Percentiles rank a stretch among this genome's conserved stretches.
Conservation (phyloP, 2,113 vertebrate species). For the Notarius lentiginosus region DNA sequence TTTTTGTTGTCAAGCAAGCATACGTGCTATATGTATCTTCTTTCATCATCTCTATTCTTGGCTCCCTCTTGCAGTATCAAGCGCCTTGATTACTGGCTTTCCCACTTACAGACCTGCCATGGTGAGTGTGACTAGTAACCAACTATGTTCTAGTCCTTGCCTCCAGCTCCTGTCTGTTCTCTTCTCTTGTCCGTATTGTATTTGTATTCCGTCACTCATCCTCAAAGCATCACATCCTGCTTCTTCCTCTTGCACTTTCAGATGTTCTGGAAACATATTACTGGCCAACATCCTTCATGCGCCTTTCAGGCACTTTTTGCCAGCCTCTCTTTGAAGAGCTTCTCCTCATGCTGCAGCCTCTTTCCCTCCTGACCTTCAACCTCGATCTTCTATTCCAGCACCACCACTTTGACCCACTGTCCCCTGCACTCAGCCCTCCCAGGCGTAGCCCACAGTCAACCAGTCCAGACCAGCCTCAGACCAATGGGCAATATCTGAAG, state of each 20-base stretch:
- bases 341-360: slow-evolving; percentile 90
- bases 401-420: slow-evolving; percentile 77
- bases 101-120: slow-evolving; percentile 83
- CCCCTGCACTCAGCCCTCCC: slow-evolving; percentile 55
- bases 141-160: background rate
- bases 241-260: slow-evolving; percentile 55
- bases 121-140: slow-evolving; percentile 67
- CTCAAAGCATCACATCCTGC: background rate
- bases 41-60: slow-evolving; percentile 25
- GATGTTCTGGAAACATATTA: slow-evolving; percentile 91
- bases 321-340: slow-evolving; percentile 89
- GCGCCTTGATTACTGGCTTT: slow-evolving; percentile 88
- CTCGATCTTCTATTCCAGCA: slow-evolving; percentile 94
- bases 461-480: slow-evolving; percentile 50
- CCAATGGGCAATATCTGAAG: slow-evolving; percentile 52
- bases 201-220: background rate
- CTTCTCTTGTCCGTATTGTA: background rate
- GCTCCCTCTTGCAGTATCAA: slow-evolving; percentile 75
- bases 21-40: background rate
- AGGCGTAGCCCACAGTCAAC: slow-evolving; percentile 57
- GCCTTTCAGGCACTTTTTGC: slow-evolving; percentile 79
- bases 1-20: slow-evolving; percentile 1
- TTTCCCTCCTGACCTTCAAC: slow-evolving; percentile 94
- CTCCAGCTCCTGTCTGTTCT: background rate
- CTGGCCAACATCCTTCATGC: slow-evolving; percentile 85